phyloP scores from a whole-genome alignment of 2,113 vertebrate genomes.

The Pimephales promelas region DNA sequence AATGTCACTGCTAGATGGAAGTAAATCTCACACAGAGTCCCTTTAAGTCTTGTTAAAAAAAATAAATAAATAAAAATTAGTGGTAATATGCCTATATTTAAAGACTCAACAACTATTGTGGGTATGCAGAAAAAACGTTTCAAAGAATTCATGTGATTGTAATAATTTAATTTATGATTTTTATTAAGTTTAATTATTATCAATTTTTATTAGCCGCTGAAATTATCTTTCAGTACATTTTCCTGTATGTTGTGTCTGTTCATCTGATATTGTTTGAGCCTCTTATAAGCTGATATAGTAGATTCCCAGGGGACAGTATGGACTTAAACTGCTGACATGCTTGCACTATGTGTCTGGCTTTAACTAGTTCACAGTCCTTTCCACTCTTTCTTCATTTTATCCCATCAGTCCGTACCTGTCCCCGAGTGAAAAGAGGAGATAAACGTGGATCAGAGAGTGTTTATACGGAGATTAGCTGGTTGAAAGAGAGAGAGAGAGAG shows the following conservation, averaged over 20 bases:
- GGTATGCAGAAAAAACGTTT: background rate
- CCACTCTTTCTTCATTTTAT: slow-evolving; percentile 11
- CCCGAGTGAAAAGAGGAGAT: background rate
- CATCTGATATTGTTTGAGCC: slow-evolving; percentile 1
- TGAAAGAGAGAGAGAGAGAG: background rate
- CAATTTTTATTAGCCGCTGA: too few species aligned
- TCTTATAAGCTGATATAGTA: background rate
- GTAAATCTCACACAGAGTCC: too few species aligned
- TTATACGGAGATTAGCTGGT: background rate
- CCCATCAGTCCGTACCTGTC: slow-evolving; percentile 14
- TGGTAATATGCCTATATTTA: background rate
- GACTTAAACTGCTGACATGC: slow-evolving; percentile 29
- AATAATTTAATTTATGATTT: too few species aligned
- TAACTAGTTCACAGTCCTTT: background rate
- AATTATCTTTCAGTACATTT: too few species aligned
- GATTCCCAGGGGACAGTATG: slow-evolving; percentile 1
- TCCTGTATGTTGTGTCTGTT: background rate
- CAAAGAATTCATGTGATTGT: background rate
- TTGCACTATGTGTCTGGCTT: slow-evolving; percentile 16
- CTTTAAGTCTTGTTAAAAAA: background rate
- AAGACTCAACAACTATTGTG: background rate
- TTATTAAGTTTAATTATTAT: too few species aligned
- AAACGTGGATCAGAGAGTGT: slow-evolving; percentile 26
- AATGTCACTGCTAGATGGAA: too few species aligned
- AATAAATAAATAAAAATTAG: too few species aligned